Conservation (phyloP, 37 sponge, comb jelly and placozoan genomes). For the Oscarella lobularis region DNA sequence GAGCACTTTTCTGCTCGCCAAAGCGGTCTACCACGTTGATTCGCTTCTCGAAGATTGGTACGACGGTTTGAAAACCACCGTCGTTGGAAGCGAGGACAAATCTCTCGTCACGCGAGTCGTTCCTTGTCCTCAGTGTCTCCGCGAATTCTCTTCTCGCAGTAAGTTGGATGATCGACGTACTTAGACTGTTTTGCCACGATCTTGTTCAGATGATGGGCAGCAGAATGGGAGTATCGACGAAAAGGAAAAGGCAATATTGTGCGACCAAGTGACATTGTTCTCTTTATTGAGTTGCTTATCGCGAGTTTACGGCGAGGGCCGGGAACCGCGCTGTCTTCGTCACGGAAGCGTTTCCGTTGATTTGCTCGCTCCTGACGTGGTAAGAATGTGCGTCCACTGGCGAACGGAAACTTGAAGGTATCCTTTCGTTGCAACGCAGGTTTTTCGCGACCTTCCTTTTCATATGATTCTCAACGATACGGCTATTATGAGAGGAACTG, state of each 20-base stretch:
- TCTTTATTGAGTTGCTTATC: background rate
- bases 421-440: background rate
- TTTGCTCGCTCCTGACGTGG: background rate
- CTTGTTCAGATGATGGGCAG: too few relatives aligned
- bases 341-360: background rate
- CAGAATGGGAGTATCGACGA: too few relatives aligned
- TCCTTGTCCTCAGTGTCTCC: background rate
- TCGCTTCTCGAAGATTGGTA: constrained; percentile 86
- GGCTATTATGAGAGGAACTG: background rate
- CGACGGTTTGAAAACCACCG: constrained; percentile 25
- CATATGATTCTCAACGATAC: background rate
- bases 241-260: too few relatives aligned
- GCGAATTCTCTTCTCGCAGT: too few relatives aligned
- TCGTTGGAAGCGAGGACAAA: background rate
- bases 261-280: too few relatives aligned
- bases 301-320: background rate
- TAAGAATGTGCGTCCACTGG: background rate
- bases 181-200: too few relatives aligned
- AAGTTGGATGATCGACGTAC: too few relatives aligned
- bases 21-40: constrained; percentile 34
- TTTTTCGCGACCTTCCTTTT: background rate
- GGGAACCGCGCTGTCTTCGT: background rate
- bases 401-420: background rate
- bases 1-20: constrained; percentile 64
- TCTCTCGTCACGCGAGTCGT: background rate